Percentiles rank a stretch among this genome's conserved stretches.
phyloP scores from a whole-genome alignment of 2,797 vertebrate genomes.

The Petrocephalus sullivani region DNA sequence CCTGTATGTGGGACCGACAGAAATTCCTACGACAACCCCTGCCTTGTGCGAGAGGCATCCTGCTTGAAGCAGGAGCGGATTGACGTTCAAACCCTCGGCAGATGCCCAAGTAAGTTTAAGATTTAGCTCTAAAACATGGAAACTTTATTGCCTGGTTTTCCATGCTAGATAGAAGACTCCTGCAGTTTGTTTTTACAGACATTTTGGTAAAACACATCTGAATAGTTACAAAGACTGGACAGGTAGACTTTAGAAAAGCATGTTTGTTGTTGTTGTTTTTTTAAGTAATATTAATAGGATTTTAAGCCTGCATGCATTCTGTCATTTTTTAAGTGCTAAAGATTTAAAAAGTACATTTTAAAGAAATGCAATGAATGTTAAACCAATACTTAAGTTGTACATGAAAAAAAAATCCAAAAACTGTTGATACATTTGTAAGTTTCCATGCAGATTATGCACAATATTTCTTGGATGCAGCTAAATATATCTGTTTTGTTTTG shows the following conservation, averaged over 20 bases:
- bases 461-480: not conserved
- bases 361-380: not conserved
- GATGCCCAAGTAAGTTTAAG: conserved; percentile 71
- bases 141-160: not conserved
- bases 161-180: not conserved
- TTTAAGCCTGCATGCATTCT: not conserved
- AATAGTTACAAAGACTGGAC: no score
- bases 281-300: not conserved
- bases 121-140: not conserved
- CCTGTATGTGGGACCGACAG: conserved; percentile 90
- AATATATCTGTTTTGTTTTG: not conserved
- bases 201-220: no score
- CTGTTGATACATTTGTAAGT: not conserved
- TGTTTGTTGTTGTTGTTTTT: no score
- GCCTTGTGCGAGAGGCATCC: conserved; percentile 87
- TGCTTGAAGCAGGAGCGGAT: conserved; percentile 94
- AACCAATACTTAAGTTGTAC: not conserved
- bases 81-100: conserved; percentile 86
- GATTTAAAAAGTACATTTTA: not conserved
- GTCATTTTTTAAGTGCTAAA: not conserved
- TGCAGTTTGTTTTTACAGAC: no score
- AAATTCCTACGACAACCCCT: conserved; percentile 89
- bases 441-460: not conserved
- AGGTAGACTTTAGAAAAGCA: no score
- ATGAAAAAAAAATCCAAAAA: not conserved